Evolutionary conservation across 2,888 invertebrate genomes (phyloP).

Genomic region (Neelides folsomi): DNA sequence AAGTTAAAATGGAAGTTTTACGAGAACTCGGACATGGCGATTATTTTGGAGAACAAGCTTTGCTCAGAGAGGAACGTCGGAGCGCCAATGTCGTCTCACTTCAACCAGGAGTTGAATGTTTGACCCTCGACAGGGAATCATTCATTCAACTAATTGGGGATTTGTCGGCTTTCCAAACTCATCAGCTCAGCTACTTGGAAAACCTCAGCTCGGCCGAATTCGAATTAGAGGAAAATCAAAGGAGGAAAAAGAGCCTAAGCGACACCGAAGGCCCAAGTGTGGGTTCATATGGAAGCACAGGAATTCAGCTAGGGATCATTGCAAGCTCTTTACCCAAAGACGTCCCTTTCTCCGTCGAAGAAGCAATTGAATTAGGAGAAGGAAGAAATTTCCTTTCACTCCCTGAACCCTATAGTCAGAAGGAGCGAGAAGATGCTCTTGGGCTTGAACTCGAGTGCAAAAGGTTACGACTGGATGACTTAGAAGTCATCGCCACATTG

Average conservation of each 20-base stretch:
- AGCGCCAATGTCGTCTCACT: conserved; percentile 47
- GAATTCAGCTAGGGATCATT: too few relatives aligned
- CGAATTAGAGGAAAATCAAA: background rate
- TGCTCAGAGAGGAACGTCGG: conserved; percentile 61
- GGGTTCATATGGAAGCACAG: too few relatives aligned
- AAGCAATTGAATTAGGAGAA: background rate
- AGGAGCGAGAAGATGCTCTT: conserved; percentile 2
- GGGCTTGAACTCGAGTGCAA: conserved; percentile 43
- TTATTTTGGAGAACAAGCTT: conserved; percentile 79
- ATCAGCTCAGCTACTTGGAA: background rate
- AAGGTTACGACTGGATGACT: conserved; percentile 57
- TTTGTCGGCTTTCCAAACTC: conserved; percentile 51
- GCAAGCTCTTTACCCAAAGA: background rate
- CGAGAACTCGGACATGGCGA: conserved; percentile 60
- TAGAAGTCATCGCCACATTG: conserved; percentile 68
- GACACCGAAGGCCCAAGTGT: too few relatives aligned
- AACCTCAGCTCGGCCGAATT: background rate
- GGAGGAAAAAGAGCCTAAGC: background rate
- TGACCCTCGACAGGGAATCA: conserved; percentile 75
- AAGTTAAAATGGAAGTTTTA: conserved; percentile 42
- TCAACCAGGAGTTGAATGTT: conserved; percentile 41
- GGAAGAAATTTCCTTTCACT: background rate
- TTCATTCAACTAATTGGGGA: conserved; percentile 76
- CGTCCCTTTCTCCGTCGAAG: background rate
- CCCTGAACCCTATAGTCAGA: conserved; percentile 1